Evolutionary conservation across 2,797 vertebrate genomes (phyloP).

Genomic region (Cyclura pinguis): DNA sequence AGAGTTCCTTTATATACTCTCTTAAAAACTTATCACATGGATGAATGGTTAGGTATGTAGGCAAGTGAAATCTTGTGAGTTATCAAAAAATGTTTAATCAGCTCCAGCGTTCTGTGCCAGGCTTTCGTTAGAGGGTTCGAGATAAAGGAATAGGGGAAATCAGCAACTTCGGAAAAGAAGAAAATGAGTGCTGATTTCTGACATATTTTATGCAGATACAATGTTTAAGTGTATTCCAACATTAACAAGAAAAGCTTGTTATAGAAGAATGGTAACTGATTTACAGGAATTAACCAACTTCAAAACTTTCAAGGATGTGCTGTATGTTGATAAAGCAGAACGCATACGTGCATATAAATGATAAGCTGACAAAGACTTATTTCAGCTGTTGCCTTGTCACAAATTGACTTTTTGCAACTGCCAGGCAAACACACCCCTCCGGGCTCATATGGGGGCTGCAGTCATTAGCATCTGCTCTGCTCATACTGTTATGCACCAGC

Average conservation of each 20-base stretch:
- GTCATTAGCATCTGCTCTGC: too few relatives aligned
- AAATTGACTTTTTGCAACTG: too few relatives aligned
- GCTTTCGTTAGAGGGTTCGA: neutral
- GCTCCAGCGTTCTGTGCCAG: neutral
- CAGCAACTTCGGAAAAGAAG: neutral
- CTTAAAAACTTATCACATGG: neutral
- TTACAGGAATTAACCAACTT: too few relatives aligned
- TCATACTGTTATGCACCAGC: too few relatives aligned
- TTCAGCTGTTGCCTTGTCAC: too few relatives aligned
- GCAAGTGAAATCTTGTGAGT: neutral
- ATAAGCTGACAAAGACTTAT: too few relatives aligned
- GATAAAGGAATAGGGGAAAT: neutral
- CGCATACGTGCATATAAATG: too few relatives aligned
- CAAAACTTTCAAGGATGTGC: too few relatives aligned
- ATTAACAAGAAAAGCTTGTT: neutral
- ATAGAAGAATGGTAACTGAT: neutral
- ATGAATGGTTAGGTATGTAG: neutral
- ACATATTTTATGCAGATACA: neutral
- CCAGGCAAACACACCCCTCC: too few relatives aligned
- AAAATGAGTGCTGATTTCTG: neutral
- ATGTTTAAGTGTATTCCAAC: neutral
- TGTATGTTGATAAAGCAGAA: too few relatives aligned
- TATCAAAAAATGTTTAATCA: neutral
- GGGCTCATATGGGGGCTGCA: too few relatives aligned
- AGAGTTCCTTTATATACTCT: neutral